Evolutionary conservation across 1,140 invertebrate genomes (phyloP), one percentile per base, ranked within the genome.

Genomic region (Myzus persicae): DNA sequence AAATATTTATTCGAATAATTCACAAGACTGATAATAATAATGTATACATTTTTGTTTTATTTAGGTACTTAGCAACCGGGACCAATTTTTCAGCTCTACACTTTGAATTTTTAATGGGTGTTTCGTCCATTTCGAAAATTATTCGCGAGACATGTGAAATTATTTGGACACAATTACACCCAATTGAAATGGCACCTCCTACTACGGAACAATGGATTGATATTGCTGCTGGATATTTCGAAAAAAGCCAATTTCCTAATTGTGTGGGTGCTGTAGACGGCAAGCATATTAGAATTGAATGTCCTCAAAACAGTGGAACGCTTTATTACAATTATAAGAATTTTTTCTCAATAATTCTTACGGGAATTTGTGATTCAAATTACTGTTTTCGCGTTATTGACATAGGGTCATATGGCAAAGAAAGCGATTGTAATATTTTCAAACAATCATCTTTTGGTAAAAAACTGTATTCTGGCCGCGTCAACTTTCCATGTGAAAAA

Each of bases 241-340:
- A 48, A 88, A 88, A 88, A 48, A 88, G 44, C 44, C 44, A 48
- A n/a, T 88, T 88, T 48, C 85, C 85, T 11, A 54, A 54, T 54
- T 24, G 22, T 24, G 51, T 54, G 51, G 22, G 51, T 24, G 51
- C 51, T 24, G 44, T 93, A n/a, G 84, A 93, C 42, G 93, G 93
- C 31, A 93, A 93, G 40, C 82, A 94, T 76, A 91, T 94, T 46
- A 40, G 93, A 9, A 93, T 94, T 31, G 26, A 93, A 93, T 46
- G 67, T 36, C 91, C 91, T 42, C 26, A 42, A 38, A 48, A 84
- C 0, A 46, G 42, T n/a, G 85, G 85, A 46, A 31, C 85, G 4
- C 26, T 88, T 11, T 88, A 46, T 14, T 88, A 31, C 24, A 88
- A 48, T 48, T 48, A 88, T 31, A 88, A 88, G 18, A 48, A 88